Conservation (phyloP, 1,140 invertebrate species). For the Camponotus pennsylvanicus region DNA sequence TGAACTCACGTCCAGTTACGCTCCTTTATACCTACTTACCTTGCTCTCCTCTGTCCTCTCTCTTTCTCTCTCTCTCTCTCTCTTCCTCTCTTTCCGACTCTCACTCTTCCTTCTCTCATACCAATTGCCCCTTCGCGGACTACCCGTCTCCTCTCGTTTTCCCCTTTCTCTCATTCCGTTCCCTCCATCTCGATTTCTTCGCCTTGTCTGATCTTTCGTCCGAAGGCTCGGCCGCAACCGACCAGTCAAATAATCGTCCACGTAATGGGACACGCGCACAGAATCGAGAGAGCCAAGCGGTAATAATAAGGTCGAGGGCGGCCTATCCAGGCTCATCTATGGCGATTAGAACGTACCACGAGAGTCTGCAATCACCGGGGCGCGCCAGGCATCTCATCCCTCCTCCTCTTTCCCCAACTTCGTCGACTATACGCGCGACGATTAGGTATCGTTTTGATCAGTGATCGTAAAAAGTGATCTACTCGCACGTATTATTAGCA, state of each 20-base stretch:
- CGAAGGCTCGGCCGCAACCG: slow-evolving; percentile 44
- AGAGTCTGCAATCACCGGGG: slow-evolving; percentile 57
- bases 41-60: slow-evolving; percentile 63
- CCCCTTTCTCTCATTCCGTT: slow-evolving; percentile 48
- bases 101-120: slow-evolving; percentile 47
- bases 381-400: slow-evolving; percentile 19
- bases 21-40: slow-evolving; percentile 85
- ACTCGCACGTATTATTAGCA: slow-evolving; percentile 64
- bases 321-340: slow-evolving; percentile 70
- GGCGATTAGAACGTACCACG: slow-evolving; percentile 71
- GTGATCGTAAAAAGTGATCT: slow-evolving; percentile 28
- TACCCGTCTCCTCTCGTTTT: slow-evolving; percentile 13
- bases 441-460: slow-evolving; percentile 58
- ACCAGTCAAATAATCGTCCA: slow-evolving; percentile 76
- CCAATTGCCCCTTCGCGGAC: slow-evolving; percentile 36
- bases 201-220: slow-evolving; percentile 41
- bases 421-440: slow-evolving; percentile 45
- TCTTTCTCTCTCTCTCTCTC: slow-evolving; percentile 18
- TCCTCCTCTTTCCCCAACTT: background rate
- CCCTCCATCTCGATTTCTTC: slow-evolving; percentile 61
- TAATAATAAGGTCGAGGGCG: slow-evolving; percentile 70
- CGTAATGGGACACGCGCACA: slow-evolving; percentile 71
- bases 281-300: slow-evolving; percentile 56
- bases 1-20: slow-evolving; percentile 84
- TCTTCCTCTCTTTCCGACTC: slow-evolving; percentile 28